A percentile compares a stretch with the other conserved stretches of the same genome.
phyloP scores from a whole-genome alignment of 1,140 invertebrate genomes.

The Apis dorsata region DNA sequence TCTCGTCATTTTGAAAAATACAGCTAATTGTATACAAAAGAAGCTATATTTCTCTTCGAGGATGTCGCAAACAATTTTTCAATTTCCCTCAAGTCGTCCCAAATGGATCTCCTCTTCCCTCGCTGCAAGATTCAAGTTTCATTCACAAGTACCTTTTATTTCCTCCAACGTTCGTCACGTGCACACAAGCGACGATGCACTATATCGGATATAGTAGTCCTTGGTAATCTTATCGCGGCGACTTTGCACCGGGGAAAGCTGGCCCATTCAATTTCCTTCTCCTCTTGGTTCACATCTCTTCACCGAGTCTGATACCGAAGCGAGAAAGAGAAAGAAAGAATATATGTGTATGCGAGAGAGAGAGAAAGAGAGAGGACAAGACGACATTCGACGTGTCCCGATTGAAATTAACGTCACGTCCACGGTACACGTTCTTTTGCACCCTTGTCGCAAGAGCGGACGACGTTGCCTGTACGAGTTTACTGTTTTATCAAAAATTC shows the following conservation, averaged over 20 bases:
- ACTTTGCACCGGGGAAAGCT: not conserved
- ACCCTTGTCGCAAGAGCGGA: not conserved
- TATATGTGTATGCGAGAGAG: too few relatives aligned
- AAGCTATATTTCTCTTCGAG: too few relatives aligned
- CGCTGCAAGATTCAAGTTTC: too few relatives aligned
- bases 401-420: slow-evolving; percentile 25
- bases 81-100: too few relatives aligned
- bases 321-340: not conserved
- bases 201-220: not conserved
- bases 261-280: not conserved
- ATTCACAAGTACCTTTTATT: not conserved
- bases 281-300: not conserved
- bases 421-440: not conserved
- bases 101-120: too few relatives aligned
- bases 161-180: not conserved
- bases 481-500: slow-evolving; percentile 17
- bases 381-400: too few relatives aligned
- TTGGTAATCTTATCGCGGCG: slow-evolving; percentile 18
- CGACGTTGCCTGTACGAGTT: not conserved
- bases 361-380: too few relatives aligned
- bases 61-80: too few relatives aligned
- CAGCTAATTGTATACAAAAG: too few relatives aligned
- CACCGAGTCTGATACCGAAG: too few relatives aligned
- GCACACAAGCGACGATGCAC: not conserved
- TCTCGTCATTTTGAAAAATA: too few relatives aligned